Evolutionary conservation across 1,140 invertebrate genomes (phyloP).

Genomic region (Panagrolaimus sp.): DNA sequence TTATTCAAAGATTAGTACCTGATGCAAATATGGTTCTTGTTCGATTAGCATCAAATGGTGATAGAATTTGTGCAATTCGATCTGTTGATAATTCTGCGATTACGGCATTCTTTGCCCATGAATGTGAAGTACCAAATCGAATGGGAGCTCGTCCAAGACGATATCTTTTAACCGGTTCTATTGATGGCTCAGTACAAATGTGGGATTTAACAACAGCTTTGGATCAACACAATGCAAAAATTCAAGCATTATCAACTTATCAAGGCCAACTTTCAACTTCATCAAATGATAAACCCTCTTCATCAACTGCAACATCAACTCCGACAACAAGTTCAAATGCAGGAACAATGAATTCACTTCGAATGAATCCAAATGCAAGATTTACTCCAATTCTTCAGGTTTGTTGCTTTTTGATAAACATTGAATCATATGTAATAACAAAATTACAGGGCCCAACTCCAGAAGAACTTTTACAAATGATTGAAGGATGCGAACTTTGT

Average conservation of each 20-base stretch:
- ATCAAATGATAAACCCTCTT: slow-evolving; percentile 22
- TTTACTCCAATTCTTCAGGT: slow-evolving; percentile 16
- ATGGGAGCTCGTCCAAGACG: slow-evolving; percentile 82
- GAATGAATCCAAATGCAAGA: slow-evolving; percentile 7
- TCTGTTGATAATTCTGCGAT: slow-evolving; percentile 86
- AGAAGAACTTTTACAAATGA: slow-evolving; percentile 77
- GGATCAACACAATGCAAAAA: slow-evolving; percentile 63
- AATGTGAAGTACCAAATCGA: slow-evolving; percentile 83
- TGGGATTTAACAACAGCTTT: slow-evolving; percentile 94
- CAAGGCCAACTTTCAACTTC: background rate
- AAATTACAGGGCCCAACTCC: slow-evolving; percentile 76
- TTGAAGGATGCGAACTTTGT: slow-evolving; percentile 80
- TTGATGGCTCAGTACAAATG: slow-evolving; percentile 83
- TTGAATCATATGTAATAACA: background rate
- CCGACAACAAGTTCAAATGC: slow-evolving; percentile 5
- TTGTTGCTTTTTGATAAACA: background rate
- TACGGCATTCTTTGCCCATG: slow-evolving; percentile 89
- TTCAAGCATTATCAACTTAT: background rate
- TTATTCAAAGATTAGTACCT: slow-evolving; percentile 92
- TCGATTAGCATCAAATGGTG: slow-evolving; percentile 84
- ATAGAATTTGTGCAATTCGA: slow-evolving; percentile 64
- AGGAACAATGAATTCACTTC: slow-evolving; percentile 1
- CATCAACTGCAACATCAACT: slow-evolving; percentile 9
- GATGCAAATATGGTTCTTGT: slow-evolving; percentile 91
- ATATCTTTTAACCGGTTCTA: slow-evolving; percentile 89